These are phyloP conservation scores for Malurus leucopterus DNA, from an alignment of 2,797 vertebrate species.

Conservation along the genomic window DNA sequence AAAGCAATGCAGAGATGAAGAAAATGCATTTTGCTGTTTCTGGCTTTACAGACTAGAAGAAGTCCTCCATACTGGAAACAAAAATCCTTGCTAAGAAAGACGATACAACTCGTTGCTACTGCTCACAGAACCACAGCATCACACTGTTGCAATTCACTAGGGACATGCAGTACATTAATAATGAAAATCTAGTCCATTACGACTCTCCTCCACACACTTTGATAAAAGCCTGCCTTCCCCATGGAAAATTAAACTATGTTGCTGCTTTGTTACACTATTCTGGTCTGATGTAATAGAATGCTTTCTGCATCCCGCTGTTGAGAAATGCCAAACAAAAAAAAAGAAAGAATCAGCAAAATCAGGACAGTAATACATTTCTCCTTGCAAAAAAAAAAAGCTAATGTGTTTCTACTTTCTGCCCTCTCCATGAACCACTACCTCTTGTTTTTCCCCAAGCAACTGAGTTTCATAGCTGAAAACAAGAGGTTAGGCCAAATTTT, in stretches of 20 bases:
- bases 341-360: not conserved
- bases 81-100: not conserved
- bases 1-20: conserved; percentile 64
- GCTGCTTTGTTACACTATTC: not conserved
- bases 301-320: not conserved
- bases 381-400: not conserved
- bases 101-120: not conserved
- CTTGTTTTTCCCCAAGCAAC: not conserved
- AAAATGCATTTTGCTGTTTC: conserved; percentile 58
- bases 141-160: not conserved
- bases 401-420: not conserved
- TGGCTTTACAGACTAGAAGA: not conserved
- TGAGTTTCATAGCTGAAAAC: not conserved
- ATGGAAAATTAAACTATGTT: not conserved
- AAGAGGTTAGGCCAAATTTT: not conserved
- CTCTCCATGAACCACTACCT: not conserved
- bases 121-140: not conserved
- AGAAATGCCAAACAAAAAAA: not conserved
- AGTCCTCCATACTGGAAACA: conserved; percentile 5
- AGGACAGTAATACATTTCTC: not conserved
- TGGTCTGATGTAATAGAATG: not conserved
- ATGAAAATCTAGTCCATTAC: conserved; percentile 41
- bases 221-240: conserved; percentile 4
- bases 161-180: conserved; percentile 4
- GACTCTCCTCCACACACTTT: not conserved